A percentile compares a stretch with the other conserved stretches of the same genome.
phyloP scores from a whole-genome alignment of 1,140 invertebrate species.

The Riptortus pedestris region DNA sequence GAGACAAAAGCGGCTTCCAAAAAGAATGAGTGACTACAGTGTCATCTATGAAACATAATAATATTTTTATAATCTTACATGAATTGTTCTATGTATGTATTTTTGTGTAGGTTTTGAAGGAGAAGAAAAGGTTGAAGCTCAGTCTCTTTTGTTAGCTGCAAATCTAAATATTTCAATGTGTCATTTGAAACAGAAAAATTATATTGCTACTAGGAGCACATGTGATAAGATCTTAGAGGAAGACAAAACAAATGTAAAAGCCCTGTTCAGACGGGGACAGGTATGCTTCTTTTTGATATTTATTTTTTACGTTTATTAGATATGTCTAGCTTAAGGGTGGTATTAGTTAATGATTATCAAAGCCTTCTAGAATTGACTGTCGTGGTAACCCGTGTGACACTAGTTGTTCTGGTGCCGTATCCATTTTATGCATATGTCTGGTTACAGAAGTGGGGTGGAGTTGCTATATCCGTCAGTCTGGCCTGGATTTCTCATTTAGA shows the following conservation, averaged over 20 bases:
- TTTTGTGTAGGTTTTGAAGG: slow-evolving; percentile 38
- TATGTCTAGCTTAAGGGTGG: too few relatives aligned
- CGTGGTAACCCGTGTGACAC: too few relatives aligned
- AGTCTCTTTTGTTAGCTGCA: slow-evolving; percentile 54
- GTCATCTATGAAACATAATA: neutral
- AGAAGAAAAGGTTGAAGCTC: slow-evolving; percentile 43
- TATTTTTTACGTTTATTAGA: neutral
- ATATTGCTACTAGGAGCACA: slow-evolving; percentile 56
- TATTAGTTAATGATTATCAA: too few relatives aligned
- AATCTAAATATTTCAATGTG: slow-evolving; percentile 80
- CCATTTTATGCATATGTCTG: too few relatives aligned
- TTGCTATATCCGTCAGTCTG: too few relatives aligned
- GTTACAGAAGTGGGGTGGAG: too few relatives aligned
- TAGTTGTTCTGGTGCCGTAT: too few relatives aligned
- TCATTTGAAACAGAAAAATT: slow-evolving; percentile 67
- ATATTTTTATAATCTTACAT: neutral
- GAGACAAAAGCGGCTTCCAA: too few relatives aligned
- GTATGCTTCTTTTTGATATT: slow-evolving; percentile 35
- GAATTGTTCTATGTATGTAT: neutral
- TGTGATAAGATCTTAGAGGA: slow-evolving; percentile 61
- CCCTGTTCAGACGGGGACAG: slow-evolving; percentile 75
- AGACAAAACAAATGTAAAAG: slow-evolving; percentile 77
- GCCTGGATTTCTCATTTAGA: too few relatives aligned
- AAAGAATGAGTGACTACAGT: too few relatives aligned
- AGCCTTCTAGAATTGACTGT: too few relatives aligned